phyloP scores from a whole-genome alignment of 2,113 vertebrate species.

The Phycodurus eques region DNA sequence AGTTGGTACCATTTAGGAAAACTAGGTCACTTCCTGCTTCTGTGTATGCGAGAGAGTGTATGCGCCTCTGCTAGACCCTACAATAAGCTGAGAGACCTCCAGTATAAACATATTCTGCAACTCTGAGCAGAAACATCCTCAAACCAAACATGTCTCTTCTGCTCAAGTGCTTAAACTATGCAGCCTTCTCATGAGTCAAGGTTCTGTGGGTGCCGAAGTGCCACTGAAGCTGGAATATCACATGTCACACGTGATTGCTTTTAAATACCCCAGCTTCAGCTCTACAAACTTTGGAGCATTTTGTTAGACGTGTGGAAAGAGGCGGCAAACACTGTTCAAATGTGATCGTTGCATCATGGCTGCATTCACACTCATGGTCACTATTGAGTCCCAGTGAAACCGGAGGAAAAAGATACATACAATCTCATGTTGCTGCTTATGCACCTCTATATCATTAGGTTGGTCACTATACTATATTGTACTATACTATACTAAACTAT shows the following conservation, averaged over 20 bases:
- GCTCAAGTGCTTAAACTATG: constrained; percentile 1
- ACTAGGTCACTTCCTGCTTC: constrained; percentile 70
- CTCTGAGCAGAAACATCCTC: constrained; percentile 61
- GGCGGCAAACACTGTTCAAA: constrained; percentile 3
- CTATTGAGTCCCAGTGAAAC: not conserved
- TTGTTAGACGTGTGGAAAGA: constrained; percentile 14
- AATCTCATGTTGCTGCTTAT: not conserved
- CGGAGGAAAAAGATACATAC: not conserved
- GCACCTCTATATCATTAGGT: not conserved
- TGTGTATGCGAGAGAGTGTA: constrained; percentile 27
- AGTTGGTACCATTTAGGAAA: constrained; percentile 73
- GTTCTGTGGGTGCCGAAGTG: not conserved
- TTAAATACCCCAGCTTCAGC: constrained; percentile 3
- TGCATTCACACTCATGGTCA: not conserved
- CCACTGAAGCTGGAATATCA: not conserved
- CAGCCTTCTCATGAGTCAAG: not conserved
- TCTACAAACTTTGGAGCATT: not conserved
- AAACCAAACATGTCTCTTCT: constrained; percentile 36
- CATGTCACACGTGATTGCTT: not conserved
- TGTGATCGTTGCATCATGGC: constrained; percentile 12
- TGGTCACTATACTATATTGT: too few relatives aligned
- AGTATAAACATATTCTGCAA: constrained; percentile 65
- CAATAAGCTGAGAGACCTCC: constrained; percentile 54
- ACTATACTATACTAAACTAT: too few relatives aligned
- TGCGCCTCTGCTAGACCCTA: constrained; percentile 37